Evolutionary conservation across 2,888 invertebrate genomes (phyloP), one percentile per base, ranked within the genome.

Genomic region (Tipula unca): DNA sequence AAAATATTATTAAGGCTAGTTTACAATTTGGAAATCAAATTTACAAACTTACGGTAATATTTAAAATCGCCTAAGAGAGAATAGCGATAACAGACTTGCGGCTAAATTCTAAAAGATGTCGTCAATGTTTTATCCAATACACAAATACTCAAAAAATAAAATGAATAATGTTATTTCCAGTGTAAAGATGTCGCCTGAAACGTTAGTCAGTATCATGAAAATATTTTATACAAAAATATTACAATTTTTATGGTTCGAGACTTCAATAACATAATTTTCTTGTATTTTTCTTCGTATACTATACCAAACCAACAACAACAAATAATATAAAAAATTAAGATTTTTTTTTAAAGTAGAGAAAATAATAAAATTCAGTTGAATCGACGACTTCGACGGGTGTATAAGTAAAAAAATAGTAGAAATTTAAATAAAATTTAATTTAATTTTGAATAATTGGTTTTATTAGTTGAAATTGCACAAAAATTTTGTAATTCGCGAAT

Each of bases 321-420:
- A 25, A 10, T 2, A 25, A 69, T 10, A 69, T 4, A 69, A 20
- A 69, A 69, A 69, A 69, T 69, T 69, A 69, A 69, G 69, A 69
- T 69, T 69, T 69, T n/a, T 6, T 54, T 54, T 20, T 25, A 25
- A 69, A 69, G 20, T 69, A 25, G 25, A 69, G 25, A 69, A 69
- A 69, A 25, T 10, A 69, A 25, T 25, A 69, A 69, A 69, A 25
- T 69, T 69, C 25, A 69, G 69, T 69, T 69, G 69, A 25, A 25
- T 69, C 69, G 69, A 69, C 69, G 25, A 69, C 69, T 69, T 69
- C 69, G 69, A 69, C 69, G 69, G 69, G 69, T 69, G 69, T 69
- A 69, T 69, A 69, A 69, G 69, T 69, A 6, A 69, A 69, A n/a
- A n/a, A 69, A 48, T 8, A 20, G 69, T 25, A 25, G 25, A 69